Evolutionary conservation across 37 sponge, comb jelly and placozoan genomes (phyloP), one percentile per base, ranked within the genome.

Genomic region (Theonella swinhoei): DNA sequence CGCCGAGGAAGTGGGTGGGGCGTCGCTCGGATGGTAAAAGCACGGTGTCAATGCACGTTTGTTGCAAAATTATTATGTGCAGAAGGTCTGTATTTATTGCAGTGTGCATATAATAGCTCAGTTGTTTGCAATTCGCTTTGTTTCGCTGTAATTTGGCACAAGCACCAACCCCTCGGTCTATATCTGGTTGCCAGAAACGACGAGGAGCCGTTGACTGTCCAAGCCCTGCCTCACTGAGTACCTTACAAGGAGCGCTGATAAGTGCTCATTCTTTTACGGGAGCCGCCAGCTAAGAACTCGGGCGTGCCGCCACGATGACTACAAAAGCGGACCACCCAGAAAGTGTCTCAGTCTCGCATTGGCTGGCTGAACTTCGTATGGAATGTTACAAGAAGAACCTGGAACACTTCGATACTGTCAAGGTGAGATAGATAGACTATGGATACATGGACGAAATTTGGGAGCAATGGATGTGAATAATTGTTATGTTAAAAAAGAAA

Each of bases 351-450:
- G 75, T 89, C 20, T 22, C 38, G 39, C 83, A 30, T 24, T 89
- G 89, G 89, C 76, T 89, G 31, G 41, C 64, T 1, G 89, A 89
- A 4, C 80, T 89, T 30, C 84, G 42, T 43, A 89, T 89, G 89
- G 89, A 89, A 64, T 89, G 89, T 42, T 89, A 89, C 85, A 89
- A 79, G 74, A 83, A 78, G 64, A 63, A 89, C 43, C 39, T 89
- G 35, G 89, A 89, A 43, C 59, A 84, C 80, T 89, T 60, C 61
- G 75, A 78, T 0, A 89, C 83, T 9, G 72, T 89, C 1, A 72
- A 66, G 66, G 89, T 89, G 42, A 71, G 87, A 29, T 23, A 34
- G 22, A 47, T 23, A 0, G n/a, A n/a, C n/a, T n/a, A n/a, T 26
- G 9, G 42, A 34, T 22, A 34, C 28, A 31, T 17, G 73, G 25